phyloP scores from a whole-genome alignment of 2,113 vertebrate genomes.

The Oreotrochilus melanogaster region DNA sequence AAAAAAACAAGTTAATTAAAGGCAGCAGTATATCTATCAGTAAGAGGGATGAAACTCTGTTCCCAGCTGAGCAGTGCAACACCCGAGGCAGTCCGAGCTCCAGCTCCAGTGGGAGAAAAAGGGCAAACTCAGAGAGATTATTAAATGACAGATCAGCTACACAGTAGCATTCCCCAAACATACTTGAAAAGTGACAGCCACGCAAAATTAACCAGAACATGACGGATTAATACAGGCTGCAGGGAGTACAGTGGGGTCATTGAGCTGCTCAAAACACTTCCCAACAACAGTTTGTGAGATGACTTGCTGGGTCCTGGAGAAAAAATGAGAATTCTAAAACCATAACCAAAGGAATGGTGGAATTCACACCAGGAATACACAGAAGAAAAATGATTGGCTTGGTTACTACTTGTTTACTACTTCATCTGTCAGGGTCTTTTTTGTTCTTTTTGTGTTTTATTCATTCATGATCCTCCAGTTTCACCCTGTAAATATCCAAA shows the following conservation, averaged over 20 bases:
- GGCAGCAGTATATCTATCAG: not conserved
- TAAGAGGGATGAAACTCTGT: not conserved
- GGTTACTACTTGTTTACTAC: not conserved
- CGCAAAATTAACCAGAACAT: conserved; percentile 14
- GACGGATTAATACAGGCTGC: not conserved
- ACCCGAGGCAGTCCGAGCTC: not conserved
- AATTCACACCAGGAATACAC: not conserved
- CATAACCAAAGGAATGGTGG: not conserved
- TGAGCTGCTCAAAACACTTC: not conserved
- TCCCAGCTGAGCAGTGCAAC: not conserved
- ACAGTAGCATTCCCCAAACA: not conserved
- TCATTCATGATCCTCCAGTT: not conserved
- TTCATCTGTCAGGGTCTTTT: not conserved
- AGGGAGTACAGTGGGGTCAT: not conserved
- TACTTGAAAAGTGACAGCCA: not conserved
- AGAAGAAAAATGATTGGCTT: not conserved
- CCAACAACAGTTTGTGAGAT: not conserved
- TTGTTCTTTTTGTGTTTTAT: not conserved
- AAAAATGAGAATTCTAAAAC: not conserved
- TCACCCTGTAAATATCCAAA: not conserved
- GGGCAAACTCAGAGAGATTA: not conserved
- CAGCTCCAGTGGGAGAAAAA: not conserved
- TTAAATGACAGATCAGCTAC: not conserved
- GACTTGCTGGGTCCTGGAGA: not conserved
- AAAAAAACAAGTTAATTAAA: conserved; percentile 13